phyloP scores from a whole-genome alignment of 2,888 invertebrate species.

The Melieria picta region DNA sequence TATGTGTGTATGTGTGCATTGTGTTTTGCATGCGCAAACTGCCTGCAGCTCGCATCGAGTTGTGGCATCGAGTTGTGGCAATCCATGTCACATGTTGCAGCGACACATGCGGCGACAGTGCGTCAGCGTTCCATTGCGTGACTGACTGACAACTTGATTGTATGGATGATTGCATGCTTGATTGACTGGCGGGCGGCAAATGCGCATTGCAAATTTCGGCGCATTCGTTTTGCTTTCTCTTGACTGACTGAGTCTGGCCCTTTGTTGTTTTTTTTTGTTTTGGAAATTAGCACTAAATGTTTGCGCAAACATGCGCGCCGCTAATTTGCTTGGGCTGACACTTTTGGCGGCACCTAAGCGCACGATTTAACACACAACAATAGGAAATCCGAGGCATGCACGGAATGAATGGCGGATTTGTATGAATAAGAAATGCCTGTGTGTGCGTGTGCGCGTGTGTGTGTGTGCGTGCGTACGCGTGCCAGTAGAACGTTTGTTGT shows the following conservation, averaged over 20 bases:
- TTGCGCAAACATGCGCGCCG: constrained; percentile 22
- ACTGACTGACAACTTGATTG: neutral
- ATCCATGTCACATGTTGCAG: too few relatives aligned
- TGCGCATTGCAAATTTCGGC: too few relatives aligned
- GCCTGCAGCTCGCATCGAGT: too few relatives aligned
- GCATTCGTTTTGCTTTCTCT: too few relatives aligned
- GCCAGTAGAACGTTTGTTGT: too few relatives aligned
- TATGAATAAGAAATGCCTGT: neutral
- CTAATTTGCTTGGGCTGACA: constrained; percentile 23
- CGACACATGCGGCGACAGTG: too few relatives aligned
- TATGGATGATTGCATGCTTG: neutral
- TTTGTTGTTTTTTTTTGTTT: constrained; percentile 7
- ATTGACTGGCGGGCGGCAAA: neutral
- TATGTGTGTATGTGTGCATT: neutral
- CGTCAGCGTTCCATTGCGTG: too few relatives aligned
- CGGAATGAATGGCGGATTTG: too few relatives aligned
- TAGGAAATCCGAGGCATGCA: too few relatives aligned
- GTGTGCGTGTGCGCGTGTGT: neutral
- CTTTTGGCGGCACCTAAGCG: neutral
- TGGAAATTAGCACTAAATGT: constrained; percentile 20
- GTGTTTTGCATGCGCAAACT: neutral
- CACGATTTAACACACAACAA: neutral
- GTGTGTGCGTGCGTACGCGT: neutral
- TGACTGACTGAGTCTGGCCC: neutral
- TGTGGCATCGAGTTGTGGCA: too few relatives aligned